Evolutionary conservation across 1,140 invertebrate genomes (phyloP).

Genomic region (Ceratitis capitata): DNA sequence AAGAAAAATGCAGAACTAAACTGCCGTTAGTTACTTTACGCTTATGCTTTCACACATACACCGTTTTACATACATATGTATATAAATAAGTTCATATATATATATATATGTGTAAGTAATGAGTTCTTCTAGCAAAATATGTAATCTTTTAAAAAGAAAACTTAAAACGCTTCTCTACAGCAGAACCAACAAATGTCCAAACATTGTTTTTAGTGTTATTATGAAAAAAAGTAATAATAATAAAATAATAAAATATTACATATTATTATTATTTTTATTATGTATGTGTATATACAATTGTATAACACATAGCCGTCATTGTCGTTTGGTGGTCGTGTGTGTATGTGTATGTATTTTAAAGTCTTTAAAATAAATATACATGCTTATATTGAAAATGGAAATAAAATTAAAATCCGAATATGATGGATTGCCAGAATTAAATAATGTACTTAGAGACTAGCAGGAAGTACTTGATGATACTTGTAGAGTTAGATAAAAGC

Average conservation of each 20-base stretch:
- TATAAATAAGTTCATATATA: background rate
- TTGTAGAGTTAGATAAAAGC: background rate
- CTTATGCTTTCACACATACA: background rate
- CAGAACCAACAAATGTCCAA: conserved; percentile 20
- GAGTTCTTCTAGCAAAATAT: conserved; percentile 34
- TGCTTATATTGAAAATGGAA: background rate
- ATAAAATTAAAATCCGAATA: background rate
- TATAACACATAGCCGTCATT: background rate
- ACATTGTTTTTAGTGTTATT: background rate
- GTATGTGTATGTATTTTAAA: conserved; percentile 7
- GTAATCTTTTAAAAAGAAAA: background rate
- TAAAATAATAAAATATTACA: too few relatives aligned
- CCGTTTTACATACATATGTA: background rate
- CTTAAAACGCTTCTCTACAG: background rate
- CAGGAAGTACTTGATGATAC: background rate
- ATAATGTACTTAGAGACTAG: background rate
- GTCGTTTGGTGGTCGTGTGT: conserved; percentile 20
- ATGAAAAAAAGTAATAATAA: background rate
- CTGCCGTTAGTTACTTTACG: background rate
- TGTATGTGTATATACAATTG: background rate
- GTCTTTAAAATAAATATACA: conserved; percentile 36
- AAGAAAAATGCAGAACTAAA: conserved; percentile 27
- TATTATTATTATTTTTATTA: background rate
- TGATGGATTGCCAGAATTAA: background rate
- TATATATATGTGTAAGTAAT: background rate